A percentile compares a stretch with the other conserved stretches of the same genome.
These are phyloP conservation scores for Dryadula phaetusa DNA, from an alignment of 2,888 invertebrate genomes.

Conservation along the genomic window DNA sequence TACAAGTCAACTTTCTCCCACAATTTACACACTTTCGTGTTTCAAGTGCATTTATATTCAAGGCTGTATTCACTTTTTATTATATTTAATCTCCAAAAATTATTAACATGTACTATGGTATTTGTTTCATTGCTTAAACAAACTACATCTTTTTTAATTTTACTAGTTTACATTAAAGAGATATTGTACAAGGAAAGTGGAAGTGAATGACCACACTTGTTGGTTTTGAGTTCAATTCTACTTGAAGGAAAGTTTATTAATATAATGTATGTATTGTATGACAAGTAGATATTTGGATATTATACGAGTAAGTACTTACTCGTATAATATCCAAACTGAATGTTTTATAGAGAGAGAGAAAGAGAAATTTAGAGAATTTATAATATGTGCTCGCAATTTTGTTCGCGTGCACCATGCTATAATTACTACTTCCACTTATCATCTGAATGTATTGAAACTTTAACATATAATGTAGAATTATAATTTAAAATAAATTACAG, in stretches of 20 bases:
- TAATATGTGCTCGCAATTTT: too few species aligned
- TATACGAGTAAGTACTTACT: too few species aligned
- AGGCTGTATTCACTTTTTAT: constrained; percentile 32
- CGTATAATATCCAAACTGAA: too few species aligned
- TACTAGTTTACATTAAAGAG: not conserved
- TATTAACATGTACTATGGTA: not conserved
- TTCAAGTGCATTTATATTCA: constrained; percentile 46
- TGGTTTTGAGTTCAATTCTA: not conserved
- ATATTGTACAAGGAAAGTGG: not conserved
- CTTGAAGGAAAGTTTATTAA: not conserved
- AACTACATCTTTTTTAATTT: not conserved
- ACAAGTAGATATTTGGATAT: too few species aligned
- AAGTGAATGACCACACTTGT: not conserved
- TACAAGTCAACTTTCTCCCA: constrained; percentile 53
- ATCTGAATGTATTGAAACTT: too few species aligned
- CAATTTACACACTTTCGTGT: constrained; percentile 50
- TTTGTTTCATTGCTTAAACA: not conserved
- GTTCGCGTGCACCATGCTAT: too few species aligned
- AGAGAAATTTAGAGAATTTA: too few species aligned
- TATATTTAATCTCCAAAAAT: constrained; percentile 8
- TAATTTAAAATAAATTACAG: too few species aligned
- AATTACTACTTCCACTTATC: too few species aligned
- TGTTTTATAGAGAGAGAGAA: too few species aligned
- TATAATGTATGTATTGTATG: too few species aligned
- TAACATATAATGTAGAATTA: too few species aligned